Evolutionary conservation across 2,888 invertebrate genomes (phyloP).

Genomic region (Mythimna loreyi): DNA sequence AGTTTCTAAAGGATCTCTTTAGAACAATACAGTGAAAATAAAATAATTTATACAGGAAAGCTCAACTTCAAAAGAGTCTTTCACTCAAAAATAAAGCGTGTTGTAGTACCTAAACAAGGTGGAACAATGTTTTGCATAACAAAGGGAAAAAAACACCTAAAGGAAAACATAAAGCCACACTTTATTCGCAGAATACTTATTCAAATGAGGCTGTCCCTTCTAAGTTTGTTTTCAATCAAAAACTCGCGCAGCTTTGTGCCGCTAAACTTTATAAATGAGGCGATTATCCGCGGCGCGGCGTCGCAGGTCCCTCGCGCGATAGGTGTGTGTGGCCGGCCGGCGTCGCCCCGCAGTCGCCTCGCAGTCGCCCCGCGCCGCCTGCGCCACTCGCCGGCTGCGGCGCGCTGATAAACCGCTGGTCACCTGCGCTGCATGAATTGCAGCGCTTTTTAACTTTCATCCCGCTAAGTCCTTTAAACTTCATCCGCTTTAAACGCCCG

Average conservation of each 20-base stretch:
- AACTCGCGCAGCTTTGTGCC: conserved; percentile 90
- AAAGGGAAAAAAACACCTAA: conserved; percentile 90
- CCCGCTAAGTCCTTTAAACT: conserved; percentile 87
- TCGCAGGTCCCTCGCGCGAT: conserved; percentile 80
- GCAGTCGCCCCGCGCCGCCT: conserved; percentile 56
- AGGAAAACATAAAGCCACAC: conserved; percentile 91
- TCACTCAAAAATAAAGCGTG: conserved; percentile 91
- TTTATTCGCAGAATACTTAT: conserved; percentile 91
- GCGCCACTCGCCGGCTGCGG: conserved; percentile 76
- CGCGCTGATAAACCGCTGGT: conserved; percentile 88
- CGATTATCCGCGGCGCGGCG: conserved; percentile 88
- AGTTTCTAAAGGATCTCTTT: conserved; percentile 86
- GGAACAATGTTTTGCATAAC: conserved; percentile 91
- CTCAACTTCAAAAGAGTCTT: conserved; percentile 91
- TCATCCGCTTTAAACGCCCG: conserved; percentile 85
- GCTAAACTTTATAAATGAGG: conserved; percentile 91
- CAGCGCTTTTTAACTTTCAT: conserved; percentile 90
- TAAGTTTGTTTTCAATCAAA: conserved; percentile 91
- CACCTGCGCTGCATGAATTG: conserved; percentile 90
- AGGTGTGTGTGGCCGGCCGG: conserved; percentile 78
- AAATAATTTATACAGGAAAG: conserved; percentile 90
- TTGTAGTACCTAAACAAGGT: conserved; percentile 91
- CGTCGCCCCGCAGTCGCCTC: conserved; percentile 54
- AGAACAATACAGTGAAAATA: conserved; percentile 90
- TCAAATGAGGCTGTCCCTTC: conserved; percentile 91